phyloP scores from a whole-genome alignment of 2,888 invertebrate genomes.

The Leptopilina drosophilae region DNA sequence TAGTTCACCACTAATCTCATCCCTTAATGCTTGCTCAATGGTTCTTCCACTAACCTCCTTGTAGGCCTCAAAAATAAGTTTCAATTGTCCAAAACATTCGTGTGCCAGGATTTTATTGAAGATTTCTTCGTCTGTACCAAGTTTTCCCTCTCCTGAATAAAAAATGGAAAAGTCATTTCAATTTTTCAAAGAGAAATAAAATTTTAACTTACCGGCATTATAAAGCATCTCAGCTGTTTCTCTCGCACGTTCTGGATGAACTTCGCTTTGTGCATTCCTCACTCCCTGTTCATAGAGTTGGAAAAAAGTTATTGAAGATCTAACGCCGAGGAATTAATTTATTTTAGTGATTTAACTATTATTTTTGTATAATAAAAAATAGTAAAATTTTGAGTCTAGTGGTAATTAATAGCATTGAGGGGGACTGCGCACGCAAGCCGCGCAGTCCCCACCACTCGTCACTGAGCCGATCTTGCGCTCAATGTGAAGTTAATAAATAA shows the following conservation, averaged over 20 bases:
- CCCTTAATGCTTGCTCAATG: constrained; percentile 85
- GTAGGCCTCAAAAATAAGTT: constrained; percentile 85
- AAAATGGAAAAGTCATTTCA: no score
- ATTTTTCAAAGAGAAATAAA: neutral
- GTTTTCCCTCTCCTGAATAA: constrained; percentile 80
- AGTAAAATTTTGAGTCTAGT: no score
- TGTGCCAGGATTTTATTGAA: constrained; percentile 86
- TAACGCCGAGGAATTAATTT: no score
- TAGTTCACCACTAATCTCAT: constrained; percentile 83
- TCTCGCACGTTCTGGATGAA: constrained; percentile 83
- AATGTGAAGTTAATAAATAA: no score
- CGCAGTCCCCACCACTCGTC: no score
- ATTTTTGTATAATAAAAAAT: no score
- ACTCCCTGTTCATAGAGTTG: constrained; percentile 77
- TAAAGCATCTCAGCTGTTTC: constrained; percentile 84
- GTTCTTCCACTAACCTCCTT: constrained; percentile 85
- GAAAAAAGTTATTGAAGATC: no score
- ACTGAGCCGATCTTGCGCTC: no score
- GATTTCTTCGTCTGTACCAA: constrained; percentile 86
- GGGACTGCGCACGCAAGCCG: no score
- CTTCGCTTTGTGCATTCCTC: constrained; percentile 81
- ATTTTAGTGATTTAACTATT: no score
- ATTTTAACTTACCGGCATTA: constrained; percentile 60
- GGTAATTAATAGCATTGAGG: no score
- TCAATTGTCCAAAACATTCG: constrained; percentile 85